Percentiles rank a stretch among this genome's conserved stretches.
Evolutionary conservation across 2,888 invertebrate genomes (phyloP).

Genomic region (Drosophila kokeensis): DNA sequence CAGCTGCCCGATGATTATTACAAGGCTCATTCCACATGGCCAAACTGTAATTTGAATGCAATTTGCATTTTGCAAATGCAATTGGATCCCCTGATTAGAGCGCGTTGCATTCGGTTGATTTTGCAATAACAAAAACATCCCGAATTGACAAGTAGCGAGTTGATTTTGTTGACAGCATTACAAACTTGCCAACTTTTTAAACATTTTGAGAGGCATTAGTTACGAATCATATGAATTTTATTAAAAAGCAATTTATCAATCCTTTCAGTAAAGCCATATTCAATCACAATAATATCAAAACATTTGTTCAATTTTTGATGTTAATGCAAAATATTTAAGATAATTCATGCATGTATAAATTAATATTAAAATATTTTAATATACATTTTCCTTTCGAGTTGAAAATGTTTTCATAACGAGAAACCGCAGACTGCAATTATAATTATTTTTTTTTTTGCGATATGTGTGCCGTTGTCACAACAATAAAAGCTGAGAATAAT

Average conservation of each 20-base stretch:
- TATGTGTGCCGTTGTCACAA: slow-evolving; percentile 45
- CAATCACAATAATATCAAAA: neutral
- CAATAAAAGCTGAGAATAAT: slow-evolving; percentile 41
- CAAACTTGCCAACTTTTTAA: neutral
- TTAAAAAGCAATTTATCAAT: neutral
- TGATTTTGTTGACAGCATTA: neutral
- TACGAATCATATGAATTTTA: neutral
- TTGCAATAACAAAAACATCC: neutral
- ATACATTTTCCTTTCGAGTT: slow-evolving; percentile 23
- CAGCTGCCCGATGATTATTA: slow-evolving; percentile 14
- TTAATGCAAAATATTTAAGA: neutral
- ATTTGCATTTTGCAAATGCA: slow-evolving; percentile 29
- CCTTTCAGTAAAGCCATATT: neutral
- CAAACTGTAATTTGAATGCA: slow-evolving; percentile 25
- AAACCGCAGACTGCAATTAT: slow-evolving; percentile 53
- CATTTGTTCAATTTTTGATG: neutral
- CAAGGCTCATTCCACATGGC: slow-evolving; percentile 6
- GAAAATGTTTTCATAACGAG: slow-evolving; percentile 21
- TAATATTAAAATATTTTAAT: neutral
- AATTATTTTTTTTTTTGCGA: slow-evolving; percentile 22
- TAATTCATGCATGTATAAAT: neutral
- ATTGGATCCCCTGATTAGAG: slow-evolving; percentile 18
- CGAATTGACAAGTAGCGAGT: too few species aligned
- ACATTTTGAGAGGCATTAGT: neutral
- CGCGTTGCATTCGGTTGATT: neutral